These are phyloP conservation scores for Drosophila lini DNA, from an alignment of 1,140 invertebrate genomes.

Conservation along the genomic window DNA sequence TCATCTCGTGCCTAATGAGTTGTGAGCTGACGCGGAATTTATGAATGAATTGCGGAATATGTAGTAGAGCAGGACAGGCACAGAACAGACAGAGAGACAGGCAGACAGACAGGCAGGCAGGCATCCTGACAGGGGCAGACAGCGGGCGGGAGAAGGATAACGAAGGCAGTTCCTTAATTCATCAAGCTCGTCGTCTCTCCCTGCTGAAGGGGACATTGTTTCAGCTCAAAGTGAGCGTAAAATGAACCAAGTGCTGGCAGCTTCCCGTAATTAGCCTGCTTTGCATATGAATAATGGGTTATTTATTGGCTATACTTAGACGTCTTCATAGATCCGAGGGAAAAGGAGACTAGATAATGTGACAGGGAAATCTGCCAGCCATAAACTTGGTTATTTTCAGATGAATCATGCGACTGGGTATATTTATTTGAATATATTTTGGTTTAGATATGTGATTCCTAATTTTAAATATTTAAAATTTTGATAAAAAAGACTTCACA, in stretches of 20 bases:
- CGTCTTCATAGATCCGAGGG: neutral
- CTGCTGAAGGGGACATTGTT: slow-evolving; percentile 47
- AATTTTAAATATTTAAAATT: no score
- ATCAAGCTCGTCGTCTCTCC: slow-evolving; percentile 5
- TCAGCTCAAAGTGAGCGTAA: slow-evolving; percentile 76
- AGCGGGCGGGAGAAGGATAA: neutral
- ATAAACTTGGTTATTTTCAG: neutral
- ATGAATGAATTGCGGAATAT: slow-evolving; percentile 73
- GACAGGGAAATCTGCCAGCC: neutral
- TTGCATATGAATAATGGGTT: slow-evolving; percentile 77
- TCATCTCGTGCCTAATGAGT: slow-evolving; percentile 73
- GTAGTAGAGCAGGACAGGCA: slow-evolving; percentile 11
- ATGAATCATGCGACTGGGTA: neutral
- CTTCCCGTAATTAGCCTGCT: slow-evolving; percentile 47
- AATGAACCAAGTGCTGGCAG: slow-evolving; percentile 67
- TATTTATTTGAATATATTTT: neutral
- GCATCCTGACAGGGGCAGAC: slow-evolving; percentile 2
- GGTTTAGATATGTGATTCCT: neutral
- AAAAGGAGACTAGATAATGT: neutral
- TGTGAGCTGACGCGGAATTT: slow-evolving; percentile 80
- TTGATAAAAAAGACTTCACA: no score
- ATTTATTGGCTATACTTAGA: slow-evolving; percentile 59
- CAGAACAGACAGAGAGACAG: neutral
- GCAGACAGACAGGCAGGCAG: neutral
- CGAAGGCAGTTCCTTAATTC: slow-evolving; percentile 12